Evolutionary conservation across 2,888 invertebrate genomes (phyloP).

Genomic region (Hymenopus coronatus): DNA sequence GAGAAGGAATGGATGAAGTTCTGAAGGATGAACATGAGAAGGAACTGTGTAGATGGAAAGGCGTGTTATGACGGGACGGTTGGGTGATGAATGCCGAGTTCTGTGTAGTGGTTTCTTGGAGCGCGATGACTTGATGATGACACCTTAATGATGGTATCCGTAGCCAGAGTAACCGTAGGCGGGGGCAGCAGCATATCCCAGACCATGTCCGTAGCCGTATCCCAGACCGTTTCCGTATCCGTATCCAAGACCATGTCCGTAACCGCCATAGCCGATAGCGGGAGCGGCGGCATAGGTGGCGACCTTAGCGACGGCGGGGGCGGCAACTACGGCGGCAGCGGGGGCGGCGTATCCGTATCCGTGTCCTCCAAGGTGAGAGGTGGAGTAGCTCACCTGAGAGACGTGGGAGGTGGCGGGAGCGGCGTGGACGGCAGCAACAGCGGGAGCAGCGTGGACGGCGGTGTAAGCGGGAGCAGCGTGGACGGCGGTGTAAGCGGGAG

Average conservation of each 20-base stretch:
- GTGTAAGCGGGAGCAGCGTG: constrained; percentile 2
- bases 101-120: not conserved
- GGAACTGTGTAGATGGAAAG: not conserved
- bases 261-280: constrained; percentile 16
- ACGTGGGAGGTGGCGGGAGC: constrained; percentile 14
- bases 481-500: not conserved
- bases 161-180: constrained; percentile 25
- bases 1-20: not conserved
- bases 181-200: constrained; percentile 27
- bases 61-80: not conserved
- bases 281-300: constrained; percentile 28
- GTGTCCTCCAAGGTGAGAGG: constrained; percentile 16
- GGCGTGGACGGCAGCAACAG: constrained; percentile 13
- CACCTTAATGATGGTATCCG: constrained; percentile 27
- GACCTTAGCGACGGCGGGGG: constrained; percentile 25
- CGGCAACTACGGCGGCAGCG: constrained; percentile 23
- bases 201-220: constrained; percentile 14
- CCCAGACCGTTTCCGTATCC: constrained; percentile 25
- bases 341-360: constrained; percentile 6
- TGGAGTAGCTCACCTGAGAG: constrained; percentile 8
- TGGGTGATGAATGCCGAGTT: not conserved
- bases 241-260: constrained; percentile 23
- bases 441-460: not conserved
- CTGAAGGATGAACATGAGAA: too few relatives aligned
- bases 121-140: not conserved